phyloP scores from a whole-genome alignment of 2,888 invertebrate genomes.

The Eudemis profundana region DNA sequence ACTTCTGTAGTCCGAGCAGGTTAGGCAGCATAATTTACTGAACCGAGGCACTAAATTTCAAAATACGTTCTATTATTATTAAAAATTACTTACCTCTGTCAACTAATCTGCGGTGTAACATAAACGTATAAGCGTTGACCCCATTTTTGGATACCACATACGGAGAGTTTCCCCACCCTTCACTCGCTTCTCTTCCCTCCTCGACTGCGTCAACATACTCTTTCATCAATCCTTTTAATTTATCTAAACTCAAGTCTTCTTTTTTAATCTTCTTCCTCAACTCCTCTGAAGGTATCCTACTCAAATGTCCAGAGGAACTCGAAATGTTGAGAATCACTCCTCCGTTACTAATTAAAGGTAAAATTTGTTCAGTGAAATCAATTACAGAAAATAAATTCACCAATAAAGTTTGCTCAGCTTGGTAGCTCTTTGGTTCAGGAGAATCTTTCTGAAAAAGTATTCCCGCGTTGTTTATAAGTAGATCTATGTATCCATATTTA shows the following conservation, averaged over 20 bases:
- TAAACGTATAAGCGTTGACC: constrained; percentile 88
- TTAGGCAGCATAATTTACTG: no score
- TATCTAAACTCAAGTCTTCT: constrained; percentile 79
- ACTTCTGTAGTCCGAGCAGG: no score
- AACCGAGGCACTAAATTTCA: no score
- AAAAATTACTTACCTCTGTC: constrained; percentile 62
- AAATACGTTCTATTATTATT: no score
- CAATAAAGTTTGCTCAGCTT: constrained; percentile 68
- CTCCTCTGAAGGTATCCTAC: constrained; percentile 84
- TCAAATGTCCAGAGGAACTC: constrained; percentile 88
- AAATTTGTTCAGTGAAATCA: constrained; percentile 84
- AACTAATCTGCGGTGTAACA: constrained; percentile 84
- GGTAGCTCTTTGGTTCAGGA: constrained; percentile 62
- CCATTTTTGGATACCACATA: constrained; percentile 91
- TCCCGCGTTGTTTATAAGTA: constrained; percentile 91
- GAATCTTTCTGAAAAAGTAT: constrained; percentile 71
- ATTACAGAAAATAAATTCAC: constrained; percentile 72
- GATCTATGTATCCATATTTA: constrained; percentile 87
- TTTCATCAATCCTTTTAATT: constrained; percentile 85
- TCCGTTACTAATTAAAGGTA: constrained; percentile 87
- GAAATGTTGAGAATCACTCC: constrained; percentile 91
- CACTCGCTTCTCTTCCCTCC: constrained; percentile 56
- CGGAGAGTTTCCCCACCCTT: constrained; percentile 86
- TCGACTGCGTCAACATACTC: constrained; percentile 86
- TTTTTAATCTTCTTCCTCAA: constrained; percentile 78